A percentile compares a stretch with the other conserved stretches of the same genome.
Conservation (phyloP, 2,113 vertebrate genomes). For the Tringa solitaria region DNA sequence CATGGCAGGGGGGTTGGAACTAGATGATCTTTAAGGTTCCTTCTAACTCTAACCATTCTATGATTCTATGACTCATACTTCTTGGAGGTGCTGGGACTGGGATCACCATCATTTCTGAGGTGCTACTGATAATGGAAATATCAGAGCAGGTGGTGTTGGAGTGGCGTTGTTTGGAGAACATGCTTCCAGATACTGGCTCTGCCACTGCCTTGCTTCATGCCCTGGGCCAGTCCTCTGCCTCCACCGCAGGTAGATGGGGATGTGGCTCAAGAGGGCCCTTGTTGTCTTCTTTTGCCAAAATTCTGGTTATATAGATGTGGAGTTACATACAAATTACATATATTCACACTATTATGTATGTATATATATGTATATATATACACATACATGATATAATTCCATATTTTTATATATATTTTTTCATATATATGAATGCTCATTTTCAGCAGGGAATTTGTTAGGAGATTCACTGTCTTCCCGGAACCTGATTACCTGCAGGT, state of each 20-base stretch:
- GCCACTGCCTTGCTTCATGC: background rate
- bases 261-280: background rate
- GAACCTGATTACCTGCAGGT: background rate
- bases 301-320: background rate
- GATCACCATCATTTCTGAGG: background rate
- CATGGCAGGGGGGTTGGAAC: background rate
- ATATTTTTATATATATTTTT: background rate
- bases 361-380: background rate
- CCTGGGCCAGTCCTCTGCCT: background rate
- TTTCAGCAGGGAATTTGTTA: background rate
- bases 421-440: background rate
- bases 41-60: background rate
- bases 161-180: fast-evolving
- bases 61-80: background rate
- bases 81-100: background rate
- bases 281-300: background rate
- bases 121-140: background rate
- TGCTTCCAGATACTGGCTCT: background rate
- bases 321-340: background rate
- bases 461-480: background rate
- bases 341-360: background rate
- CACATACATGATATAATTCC: background rate
- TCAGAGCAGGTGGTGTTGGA: background rate
- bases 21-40: background rate
- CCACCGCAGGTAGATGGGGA: background rate